Percentiles rank a stretch among this genome's conserved stretches.
Conservation (phyloP, 2,888 invertebrate species). For the Plagodis dolabraria region DNA sequence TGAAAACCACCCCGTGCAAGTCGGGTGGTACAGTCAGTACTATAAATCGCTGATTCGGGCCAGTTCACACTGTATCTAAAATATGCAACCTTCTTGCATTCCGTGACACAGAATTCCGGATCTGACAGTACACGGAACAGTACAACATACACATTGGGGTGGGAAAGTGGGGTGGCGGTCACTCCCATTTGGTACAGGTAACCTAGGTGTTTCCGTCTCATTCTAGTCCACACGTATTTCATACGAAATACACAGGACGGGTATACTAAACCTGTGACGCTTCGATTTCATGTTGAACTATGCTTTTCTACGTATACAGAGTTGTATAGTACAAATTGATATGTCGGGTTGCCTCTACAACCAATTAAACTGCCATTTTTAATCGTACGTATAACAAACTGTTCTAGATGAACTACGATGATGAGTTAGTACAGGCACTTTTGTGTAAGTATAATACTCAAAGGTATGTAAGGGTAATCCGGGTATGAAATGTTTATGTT, state of each 20-base stretch:
- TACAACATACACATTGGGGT: not conserved
- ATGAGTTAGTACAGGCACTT: too few relatives aligned
- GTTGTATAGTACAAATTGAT: too few relatives aligned
- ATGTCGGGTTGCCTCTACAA: too few relatives aligned
- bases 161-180: not conserved
- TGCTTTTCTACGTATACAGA: too few relatives aligned
- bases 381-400: too few relatives aligned
- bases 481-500: too few relatives aligned
- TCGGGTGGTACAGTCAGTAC: not conserved
- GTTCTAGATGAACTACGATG: too few relatives aligned
- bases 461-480: too few relatives aligned
- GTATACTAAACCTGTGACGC: not conserved
- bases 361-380: too few relatives aligned
- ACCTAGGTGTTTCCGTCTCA: conserved; percentile 3
- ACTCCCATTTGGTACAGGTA: not conserved
- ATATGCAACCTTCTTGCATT: too few relatives aligned
- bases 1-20: not conserved
- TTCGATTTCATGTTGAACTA: not conserved
- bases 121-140: conserved; percentile 1
- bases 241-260: not conserved
- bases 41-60: not conserved
- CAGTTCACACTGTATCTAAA: too few relatives aligned
- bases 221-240: not conserved
- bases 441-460: too few relatives aligned
- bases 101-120: not conserved